Base-by-base conservation (phyloP, 2,797 vertebrate genomes). In the Rhinichthys osculus region DNA sequence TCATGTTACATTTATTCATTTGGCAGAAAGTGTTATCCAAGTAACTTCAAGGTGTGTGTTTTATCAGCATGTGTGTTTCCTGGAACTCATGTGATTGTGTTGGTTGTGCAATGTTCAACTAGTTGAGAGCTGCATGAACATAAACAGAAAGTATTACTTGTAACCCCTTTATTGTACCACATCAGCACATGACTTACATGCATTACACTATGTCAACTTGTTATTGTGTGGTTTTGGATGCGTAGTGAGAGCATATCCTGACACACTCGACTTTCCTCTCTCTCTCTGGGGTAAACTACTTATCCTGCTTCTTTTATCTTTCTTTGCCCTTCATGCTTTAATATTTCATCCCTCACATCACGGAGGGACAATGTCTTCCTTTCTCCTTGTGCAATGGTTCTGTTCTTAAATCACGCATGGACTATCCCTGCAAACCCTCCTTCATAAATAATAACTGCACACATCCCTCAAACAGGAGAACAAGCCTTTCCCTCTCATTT, bases 391-490 rank as follows among this genome's bases (percentile, higher is more conserved):
- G 40, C 35, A 69, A 27, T 40, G 44, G 13, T 40, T 83, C n/a
- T 21, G 21, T 42, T 64, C 38, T 30, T 76, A 62, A 78, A 71
- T 79, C 44, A 33, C 5, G 2, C 40, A 71, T 21, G 40, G 21
- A 7, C 62, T 21, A 17, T 30, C 21, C 59, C 44, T 77, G 44
- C 44, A 27, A 78, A 52, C 33, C 44, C 21, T 38, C 19, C n/a
- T 73, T 86, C 54, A 77, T 82, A 33, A 86, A 83, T 85, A 54
- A 87, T 44, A 9, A 44, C 38, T 52, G 10, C 42, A n/a, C 54
- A 47, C 27, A 11, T 71, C 69, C 54, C 73, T 85, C 3, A 23
- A 10, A 71, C 30, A 14, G 47, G 13, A 62, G 27, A 47, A 66
- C 13, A 30, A 35, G 30, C 35, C 30, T 44, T 23, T 81, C 33